phyloP scores from a whole-genome alignment of 2,113 vertebrate genomes.

The Sinocyclocheilus anophthalmus region DNA sequence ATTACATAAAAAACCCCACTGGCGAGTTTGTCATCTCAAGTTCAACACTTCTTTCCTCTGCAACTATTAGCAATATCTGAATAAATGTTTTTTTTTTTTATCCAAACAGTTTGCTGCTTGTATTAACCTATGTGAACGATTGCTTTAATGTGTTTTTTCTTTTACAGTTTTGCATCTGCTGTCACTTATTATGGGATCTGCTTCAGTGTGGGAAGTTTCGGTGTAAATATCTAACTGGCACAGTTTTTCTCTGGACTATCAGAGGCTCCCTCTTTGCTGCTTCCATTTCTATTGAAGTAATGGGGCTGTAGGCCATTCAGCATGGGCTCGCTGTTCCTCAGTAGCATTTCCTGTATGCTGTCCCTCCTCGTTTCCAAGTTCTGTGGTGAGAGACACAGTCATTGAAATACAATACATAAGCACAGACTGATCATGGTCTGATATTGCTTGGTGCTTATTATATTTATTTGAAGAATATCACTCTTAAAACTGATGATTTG shows the following conservation, averaged over 20 bases:
- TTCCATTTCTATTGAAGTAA: slow-evolving; percentile 66
- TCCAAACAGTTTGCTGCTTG: neutral
- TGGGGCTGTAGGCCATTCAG: slow-evolving; percentile 68
- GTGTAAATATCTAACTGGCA: slow-evolving; percentile 71
- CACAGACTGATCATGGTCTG: neutral
- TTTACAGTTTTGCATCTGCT: slow-evolving; percentile 59
- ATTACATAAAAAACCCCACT: neutral
- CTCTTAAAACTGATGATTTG: neutral
- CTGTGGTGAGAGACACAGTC: slow-evolving; percentile 56
- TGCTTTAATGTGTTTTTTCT: neutral
- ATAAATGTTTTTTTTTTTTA: neutral
- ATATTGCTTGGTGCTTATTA: neutral
- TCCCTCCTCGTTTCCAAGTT: slow-evolving; percentile 69
- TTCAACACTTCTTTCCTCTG: neutral
- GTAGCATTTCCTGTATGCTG: slow-evolving; percentile 68
- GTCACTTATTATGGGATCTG: slow-evolving; percentile 75
- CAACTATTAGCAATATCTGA: neutral
- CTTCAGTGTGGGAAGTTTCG: slow-evolving; percentile 75
- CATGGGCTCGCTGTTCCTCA: slow-evolving; percentile 71
- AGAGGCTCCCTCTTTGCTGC: slow-evolving; percentile 69
- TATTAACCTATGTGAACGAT: too few relatives aligned
- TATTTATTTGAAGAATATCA: neutral
- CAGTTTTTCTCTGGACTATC: slow-evolving; percentile 79
- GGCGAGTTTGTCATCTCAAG: neutral
- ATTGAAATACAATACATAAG: neutral